Evolutionary conservation across 2,797 vertebrate species (phyloP), one percentile per base, ranked within the genome.

Genomic region (Phataginus tricuspis): DNA sequence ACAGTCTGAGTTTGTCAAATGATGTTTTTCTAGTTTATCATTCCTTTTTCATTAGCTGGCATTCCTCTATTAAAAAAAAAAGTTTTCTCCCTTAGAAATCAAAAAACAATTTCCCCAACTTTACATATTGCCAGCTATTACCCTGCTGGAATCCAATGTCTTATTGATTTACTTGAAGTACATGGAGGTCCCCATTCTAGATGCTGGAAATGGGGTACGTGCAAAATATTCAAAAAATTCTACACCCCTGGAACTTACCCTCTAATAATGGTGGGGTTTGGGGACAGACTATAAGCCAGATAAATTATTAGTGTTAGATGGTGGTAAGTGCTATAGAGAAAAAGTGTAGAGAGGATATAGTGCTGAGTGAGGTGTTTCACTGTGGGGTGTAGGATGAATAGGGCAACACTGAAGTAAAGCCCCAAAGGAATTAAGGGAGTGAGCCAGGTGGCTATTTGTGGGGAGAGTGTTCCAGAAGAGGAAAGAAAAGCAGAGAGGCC

Each of bases 401-500:
- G 13, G 39, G n/a, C 64, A 13, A 71, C n/a, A 16, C 1, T 39
- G 39, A 69, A 19, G 49, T 42, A 8, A 34, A 92, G 79, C 59
- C 80, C 14, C 10, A 15, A 45, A 72, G 74, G 2, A 74, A 31
- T n/a, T 12, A 13, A 42, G 42, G 59, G 51, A 29, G 31, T 18
- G 29, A 75, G 61, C 29, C 18, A 2, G n/a, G 55, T 11, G 19
- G 18, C 51, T 51, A 0, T 34, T 57, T 90, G 63, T 37, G 15
- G 45, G 49, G 27, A n/a, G 31, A 55, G 23, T 49, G 11, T 63
- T 55, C 42, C 66, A 34, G 63, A 63, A 77, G 57, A n/a, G 34
- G 29, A 75, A 87, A 79, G 75, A 90, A 82, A 63, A 82, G 63
- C 45, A 42, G 29, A 90, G 64, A 59, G 25, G 53, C 19, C 80